Percentiles rank a stretch among this genome's conserved stretches.
These are phyloP conservation scores for Arge pagana DNA, from an alignment of 2,888 invertebrate genomes.

Conservation along the genomic window DNA sequence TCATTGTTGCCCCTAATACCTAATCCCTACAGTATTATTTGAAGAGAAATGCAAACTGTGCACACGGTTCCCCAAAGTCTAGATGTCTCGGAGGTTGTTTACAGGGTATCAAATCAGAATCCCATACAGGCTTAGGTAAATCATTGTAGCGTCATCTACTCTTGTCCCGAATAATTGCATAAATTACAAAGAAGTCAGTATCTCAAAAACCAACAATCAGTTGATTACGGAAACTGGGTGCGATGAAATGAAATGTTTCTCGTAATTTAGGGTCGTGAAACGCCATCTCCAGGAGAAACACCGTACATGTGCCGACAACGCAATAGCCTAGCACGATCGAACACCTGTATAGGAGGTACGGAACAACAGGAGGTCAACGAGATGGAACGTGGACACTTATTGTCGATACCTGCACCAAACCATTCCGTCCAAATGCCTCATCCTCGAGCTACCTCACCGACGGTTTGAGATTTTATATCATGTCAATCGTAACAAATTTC, in stretches of 20 bases:
- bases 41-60: constrained; percentile 38
- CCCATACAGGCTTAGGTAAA: constrained; percentile 44
- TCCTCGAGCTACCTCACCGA: constrained; percentile 21
- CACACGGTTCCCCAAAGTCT: constrained; percentile 34
- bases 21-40: constrained; percentile 39
- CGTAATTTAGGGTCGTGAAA: constrained; percentile 61
- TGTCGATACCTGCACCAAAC: constrained; percentile 47
- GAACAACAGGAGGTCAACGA: constrained; percentile 55
- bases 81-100: constrained; percentile 47
- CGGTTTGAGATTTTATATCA: constrained; percentile 26
- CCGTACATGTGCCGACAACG: constrained; percentile 83
- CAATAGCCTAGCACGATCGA: constrained; percentile 66
- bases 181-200: background rate
- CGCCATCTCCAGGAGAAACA: constrained; percentile 78
- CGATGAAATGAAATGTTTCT: background rate
- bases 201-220: background rate
- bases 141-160: background rate
- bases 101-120: constrained; percentile 46
- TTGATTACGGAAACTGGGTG: background rate
- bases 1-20: constrained; percentile 10
- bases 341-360: constrained; percentile 40
- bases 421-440: constrained; percentile 47
- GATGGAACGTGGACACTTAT: constrained; percentile 55
- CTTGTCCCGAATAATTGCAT: background rate
- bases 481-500: constrained; percentile 39